These are phyloP conservation scores for Oncorhynchus kisutch DNA, from an alignment of 2,113 vertebrate species.

Conservation along the genomic window DNA sequence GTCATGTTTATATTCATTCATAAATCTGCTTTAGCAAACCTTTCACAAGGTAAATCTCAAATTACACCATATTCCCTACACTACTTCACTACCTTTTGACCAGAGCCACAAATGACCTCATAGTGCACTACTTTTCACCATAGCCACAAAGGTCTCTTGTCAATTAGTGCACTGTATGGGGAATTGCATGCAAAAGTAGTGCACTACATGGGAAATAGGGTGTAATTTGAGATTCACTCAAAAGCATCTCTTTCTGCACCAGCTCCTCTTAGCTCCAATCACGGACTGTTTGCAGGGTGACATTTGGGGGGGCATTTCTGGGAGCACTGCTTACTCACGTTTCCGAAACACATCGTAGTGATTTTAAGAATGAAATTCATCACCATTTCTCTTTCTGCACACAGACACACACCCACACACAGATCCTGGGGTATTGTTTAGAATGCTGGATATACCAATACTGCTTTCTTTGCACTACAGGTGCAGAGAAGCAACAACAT, in stretches of 20 bases:
- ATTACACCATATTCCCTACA: constrained; percentile 39
- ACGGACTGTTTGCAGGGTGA: constrained; percentile 35
- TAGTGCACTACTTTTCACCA: neutral
- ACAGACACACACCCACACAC: constrained; percentile 16
- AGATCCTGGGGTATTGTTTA: neutral
- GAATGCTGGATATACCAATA: constrained; percentile 1
- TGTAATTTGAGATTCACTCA: constrained; percentile 34
- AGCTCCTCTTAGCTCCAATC: constrained; percentile 57
- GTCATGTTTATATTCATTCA: constrained; percentile 38
- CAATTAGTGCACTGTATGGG: neutral
- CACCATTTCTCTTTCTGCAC: constrained; percentile 33
- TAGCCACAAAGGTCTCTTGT: neutral
- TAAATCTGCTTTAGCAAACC: constrained; percentile 59
- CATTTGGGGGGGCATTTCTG: constrained; percentile 52
- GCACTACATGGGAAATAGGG: neutral
- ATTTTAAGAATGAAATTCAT: constrained; percentile 43
- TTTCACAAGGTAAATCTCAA: constrained; percentile 65
- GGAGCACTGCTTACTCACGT: constrained; percentile 24
- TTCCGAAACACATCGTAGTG: constrained; percentile 16
- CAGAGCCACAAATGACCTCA: neutral
- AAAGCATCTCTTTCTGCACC: constrained; percentile 37
- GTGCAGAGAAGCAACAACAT: constrained; percentile 19
- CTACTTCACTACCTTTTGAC: neutral
- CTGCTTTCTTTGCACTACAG: constrained; percentile 45
- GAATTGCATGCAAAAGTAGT: neutral